These are phyloP conservation scores for Drosophila histrio DNA, from an alignment of 2,888 invertebrate genomes.

Conservation along the genomic window DNA sequence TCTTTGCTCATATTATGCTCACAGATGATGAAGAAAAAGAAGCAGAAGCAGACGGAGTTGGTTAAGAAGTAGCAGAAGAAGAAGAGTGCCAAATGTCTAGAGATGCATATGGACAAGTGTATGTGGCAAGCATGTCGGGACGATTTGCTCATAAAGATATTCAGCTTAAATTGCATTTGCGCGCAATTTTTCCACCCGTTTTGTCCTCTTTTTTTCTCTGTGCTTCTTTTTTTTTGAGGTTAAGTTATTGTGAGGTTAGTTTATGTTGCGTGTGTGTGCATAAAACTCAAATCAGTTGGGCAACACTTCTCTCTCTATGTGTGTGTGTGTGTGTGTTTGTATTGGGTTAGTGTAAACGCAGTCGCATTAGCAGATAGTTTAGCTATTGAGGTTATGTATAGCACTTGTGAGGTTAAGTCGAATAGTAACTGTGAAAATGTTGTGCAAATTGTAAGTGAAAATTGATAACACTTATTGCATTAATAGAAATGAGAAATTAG, in stretches of 20 bases:
- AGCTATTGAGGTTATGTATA: slow-evolving; percentile 43
- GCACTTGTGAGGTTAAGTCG: slow-evolving; percentile 12
- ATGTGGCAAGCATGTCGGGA: slow-evolving; percentile 11
- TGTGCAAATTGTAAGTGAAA: slow-evolving; percentile 3
- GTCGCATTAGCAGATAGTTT: slow-evolving; percentile 39
- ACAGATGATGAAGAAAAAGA: slow-evolving; percentile 1
- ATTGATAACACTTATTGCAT: too few relatives aligned
- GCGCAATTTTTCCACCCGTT: slow-evolving; percentile 11
- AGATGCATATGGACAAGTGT: slow-evolving; percentile 18
- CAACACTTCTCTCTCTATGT: neutral
- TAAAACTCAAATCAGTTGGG: slow-evolving; percentile 23
- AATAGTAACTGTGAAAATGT: neutral
- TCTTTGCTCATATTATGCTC: slow-evolving; percentile 25
- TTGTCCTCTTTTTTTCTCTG: neutral
- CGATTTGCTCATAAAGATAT: slow-evolving; percentile 44
- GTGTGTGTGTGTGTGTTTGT: slow-evolving; percentile 1
- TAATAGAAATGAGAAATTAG: neutral
- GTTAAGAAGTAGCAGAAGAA: neutral
- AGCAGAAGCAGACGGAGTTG: neutral
- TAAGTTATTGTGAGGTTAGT: slow-evolving; percentile 8
- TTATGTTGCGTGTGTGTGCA: slow-evolving; percentile 20
- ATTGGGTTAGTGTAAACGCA: slow-evolving; percentile 9
- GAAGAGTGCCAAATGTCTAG: slow-evolving; percentile 39
- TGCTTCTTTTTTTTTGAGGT: slow-evolving; percentile 25
- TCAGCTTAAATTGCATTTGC: slow-evolving; percentile 63